These are phyloP conservation scores for Eretmochelys imbricata DNA, from an alignment of 2,113 vertebrate species.

Conservation along the genomic window DNA sequence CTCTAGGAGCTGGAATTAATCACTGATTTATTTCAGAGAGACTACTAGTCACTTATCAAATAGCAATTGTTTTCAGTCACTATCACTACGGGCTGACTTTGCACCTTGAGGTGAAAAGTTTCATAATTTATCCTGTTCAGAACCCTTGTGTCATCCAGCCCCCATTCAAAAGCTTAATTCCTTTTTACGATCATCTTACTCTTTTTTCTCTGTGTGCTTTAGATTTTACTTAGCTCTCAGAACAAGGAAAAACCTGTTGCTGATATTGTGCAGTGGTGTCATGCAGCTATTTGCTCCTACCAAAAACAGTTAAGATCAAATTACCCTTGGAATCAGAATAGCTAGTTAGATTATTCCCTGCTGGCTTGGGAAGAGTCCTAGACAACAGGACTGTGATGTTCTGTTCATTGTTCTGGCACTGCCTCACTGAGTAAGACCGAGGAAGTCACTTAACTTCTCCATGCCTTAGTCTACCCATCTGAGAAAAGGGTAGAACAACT, in stretches of 20 bases:
- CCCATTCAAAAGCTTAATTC: neutral
- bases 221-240: neutral
- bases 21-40: fast-evolving
- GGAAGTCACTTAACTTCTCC: neutral
- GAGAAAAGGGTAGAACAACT: neutral
- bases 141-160: neutral
- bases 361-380: neutral
- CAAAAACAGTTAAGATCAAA: neutral
- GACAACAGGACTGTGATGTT: neutral
- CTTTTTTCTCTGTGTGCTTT: fast-evolving
- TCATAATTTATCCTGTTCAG: neutral
- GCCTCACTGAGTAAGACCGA: neutral
- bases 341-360: neutral
- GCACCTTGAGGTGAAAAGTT: neutral
- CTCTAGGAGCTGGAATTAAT: neutral
- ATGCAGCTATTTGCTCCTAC: neutral
- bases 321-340: neutral
- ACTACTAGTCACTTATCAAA: fast-evolving
- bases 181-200: neutral
- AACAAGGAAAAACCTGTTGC: neutral
- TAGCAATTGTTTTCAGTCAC: fast-evolving
- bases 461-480: neutral
- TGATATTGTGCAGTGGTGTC: neutral
- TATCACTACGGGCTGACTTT: fast-evolving
- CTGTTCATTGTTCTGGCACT: neutral